Conservation (phyloP, 2,797 vertebrate genomes). For the Paratrypauchen microcephalus region DNA sequence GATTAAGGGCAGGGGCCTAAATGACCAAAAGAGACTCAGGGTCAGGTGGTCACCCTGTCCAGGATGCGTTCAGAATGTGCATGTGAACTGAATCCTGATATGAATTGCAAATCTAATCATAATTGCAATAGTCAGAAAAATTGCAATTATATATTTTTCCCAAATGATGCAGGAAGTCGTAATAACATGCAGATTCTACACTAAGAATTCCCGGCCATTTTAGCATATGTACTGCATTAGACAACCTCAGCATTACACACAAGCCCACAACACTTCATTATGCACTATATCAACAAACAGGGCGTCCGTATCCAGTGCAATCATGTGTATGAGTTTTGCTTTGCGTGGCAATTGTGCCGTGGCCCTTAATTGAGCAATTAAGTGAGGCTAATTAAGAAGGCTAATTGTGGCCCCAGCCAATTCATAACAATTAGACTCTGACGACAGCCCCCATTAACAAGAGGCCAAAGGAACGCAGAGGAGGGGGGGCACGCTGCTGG, state of each 20-base stretch:
- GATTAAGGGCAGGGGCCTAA: too few relatives aligned
- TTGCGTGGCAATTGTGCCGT: slow-evolving; percentile 79
- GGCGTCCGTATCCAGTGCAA: slow-evolving; percentile 56
- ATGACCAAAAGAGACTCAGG: too few relatives aligned
- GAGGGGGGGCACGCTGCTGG: slow-evolving; percentile 22
- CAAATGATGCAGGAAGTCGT: not conserved
- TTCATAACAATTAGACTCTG: slow-evolving; percentile 85
- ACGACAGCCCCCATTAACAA: slow-evolving; percentile 83
- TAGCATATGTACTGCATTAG: slow-evolving; percentile 16
- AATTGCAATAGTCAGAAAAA: too few relatives aligned
- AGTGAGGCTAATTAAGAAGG: slow-evolving; percentile 85
- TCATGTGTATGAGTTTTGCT: slow-evolving; percentile 78
- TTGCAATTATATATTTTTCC: not conserved
- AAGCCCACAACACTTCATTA: slow-evolving; percentile 55
- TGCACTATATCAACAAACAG: slow-evolving; percentile 56
- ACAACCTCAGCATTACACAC: slow-evolving; percentile 58
- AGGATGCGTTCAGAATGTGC: not conserved
- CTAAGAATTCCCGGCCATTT: too few relatives aligned
- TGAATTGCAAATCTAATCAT: too few relatives aligned
- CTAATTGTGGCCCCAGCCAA: slow-evolving; percentile 85
- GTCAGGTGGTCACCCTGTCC: too few relatives aligned
- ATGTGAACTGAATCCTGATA: not conserved
- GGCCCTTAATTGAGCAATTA: slow-evolving; percentile 87
- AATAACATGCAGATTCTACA: not conserved
- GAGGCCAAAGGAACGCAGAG: slow-evolving; percentile 63